Conservation (phyloP, 2,888 invertebrate genomes). For the Frankliniella intonsa region DNA sequence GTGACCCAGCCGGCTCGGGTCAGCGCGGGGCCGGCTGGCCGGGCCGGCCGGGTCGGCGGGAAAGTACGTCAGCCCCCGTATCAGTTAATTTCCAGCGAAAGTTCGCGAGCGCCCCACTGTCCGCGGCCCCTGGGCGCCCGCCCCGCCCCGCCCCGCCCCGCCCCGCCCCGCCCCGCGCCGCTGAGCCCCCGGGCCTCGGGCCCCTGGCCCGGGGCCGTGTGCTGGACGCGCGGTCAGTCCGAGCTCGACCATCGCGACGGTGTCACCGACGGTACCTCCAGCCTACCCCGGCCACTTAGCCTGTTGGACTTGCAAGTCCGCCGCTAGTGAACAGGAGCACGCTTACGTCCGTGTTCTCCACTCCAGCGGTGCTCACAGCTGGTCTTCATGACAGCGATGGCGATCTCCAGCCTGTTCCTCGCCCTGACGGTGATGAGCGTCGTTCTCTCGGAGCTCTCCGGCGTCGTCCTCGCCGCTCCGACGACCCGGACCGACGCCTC, state of each 20-base stretch:
- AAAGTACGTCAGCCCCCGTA: constrained; percentile 12
- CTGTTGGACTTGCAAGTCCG: no score
- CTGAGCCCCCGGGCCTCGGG: neutral
- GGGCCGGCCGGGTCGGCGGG: constrained; percentile 1
- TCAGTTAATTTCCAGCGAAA: constrained; percentile 22
- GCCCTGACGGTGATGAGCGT: neutral
- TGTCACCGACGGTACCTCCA: neutral
- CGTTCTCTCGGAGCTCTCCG: neutral
- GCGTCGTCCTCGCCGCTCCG: neutral
- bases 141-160: neutral
- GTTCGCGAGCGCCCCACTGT: neutral
- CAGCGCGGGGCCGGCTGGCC: neutral
- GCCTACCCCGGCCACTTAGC: no score
- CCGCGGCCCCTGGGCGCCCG: neutral
- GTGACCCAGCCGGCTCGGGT: neutral
- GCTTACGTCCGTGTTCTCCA: no score
- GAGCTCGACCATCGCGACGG: neutral
- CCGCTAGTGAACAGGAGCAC: no score
- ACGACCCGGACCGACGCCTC: neutral
- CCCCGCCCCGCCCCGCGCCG: neutral
- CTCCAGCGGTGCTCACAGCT: no score
- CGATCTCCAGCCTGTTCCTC: neutral
- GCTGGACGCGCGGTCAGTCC: neutral
- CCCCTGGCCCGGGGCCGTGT: neutral
- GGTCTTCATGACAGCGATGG: no score